Evolutionary conservation across 2,797 vertebrate genomes (phyloP).

Genomic region (Anguilla obscura): DNA sequence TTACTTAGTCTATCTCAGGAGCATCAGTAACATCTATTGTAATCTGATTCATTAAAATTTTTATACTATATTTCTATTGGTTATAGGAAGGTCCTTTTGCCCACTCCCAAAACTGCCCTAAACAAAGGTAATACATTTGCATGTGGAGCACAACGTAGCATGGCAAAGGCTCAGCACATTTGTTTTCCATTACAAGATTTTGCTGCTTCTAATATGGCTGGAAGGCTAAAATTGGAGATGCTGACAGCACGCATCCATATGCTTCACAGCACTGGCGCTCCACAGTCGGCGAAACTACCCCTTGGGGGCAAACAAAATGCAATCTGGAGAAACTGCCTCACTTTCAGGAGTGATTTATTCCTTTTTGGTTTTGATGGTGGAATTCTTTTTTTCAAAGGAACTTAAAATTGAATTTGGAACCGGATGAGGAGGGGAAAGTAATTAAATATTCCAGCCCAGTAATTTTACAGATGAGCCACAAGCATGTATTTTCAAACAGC

Average conservation of each 20-base stretch:
- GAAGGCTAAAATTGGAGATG: neutral
- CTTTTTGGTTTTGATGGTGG: neutral
- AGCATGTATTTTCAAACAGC: neutral
- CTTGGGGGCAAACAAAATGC: conserved; percentile 1
- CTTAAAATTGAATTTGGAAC: neutral
- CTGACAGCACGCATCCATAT: neutral
- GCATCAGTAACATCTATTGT: neutral
- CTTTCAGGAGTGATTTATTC: conserved; percentile 13
- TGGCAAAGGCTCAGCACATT: neutral
- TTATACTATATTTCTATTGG: neutral
- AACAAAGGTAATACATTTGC: neutral
- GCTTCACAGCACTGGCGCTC: neutral
- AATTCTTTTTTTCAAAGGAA: neutral
- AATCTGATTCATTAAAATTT: neutral
- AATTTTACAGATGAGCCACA: neutral
- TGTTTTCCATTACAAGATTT: neutral
- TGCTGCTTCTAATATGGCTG: neutral
- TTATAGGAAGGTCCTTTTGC: neutral
- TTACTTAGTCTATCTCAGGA: neutral
- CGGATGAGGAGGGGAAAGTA: neutral
- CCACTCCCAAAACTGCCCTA: neutral
- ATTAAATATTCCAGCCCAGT: conserved; percentile 1
- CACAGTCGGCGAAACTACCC: neutral
- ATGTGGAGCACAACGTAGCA: neutral
- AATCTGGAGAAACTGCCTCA: neutral